These are phyloP conservation scores for Zele albiditarsus DNA, from an alignment of 2,888 invertebrate genomes.

Conservation along the genomic window DNA sequence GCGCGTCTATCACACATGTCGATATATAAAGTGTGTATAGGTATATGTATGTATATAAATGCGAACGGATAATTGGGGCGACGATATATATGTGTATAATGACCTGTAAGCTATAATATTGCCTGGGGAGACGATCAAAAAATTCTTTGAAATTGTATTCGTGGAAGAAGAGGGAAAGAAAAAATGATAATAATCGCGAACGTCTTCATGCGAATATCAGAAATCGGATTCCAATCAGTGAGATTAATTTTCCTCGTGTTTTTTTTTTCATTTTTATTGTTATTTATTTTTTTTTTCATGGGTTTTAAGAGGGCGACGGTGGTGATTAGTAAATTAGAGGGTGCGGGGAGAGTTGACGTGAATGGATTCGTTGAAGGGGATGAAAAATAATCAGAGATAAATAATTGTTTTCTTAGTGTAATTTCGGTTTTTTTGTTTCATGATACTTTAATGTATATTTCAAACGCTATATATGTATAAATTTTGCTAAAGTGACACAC, in stretches of 20 bases:
- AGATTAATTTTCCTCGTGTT: not conserved
- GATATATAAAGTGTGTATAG: not conserved
- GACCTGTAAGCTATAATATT: slow-evolving; percentile 43
- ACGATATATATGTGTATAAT: slow-evolving; percentile 44
- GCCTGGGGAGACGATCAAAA: slow-evolving; percentile 49
- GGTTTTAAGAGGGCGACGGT: not conserved
- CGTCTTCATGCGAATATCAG: slow-evolving; percentile 8
- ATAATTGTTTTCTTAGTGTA: not conserved
- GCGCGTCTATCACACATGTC: slow-evolving; percentile 22
- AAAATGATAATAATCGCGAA: not conserved
- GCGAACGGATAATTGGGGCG: slow-evolving; percentile 49
- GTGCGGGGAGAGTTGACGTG: not conserved
- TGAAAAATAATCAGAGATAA: slow-evolving; percentile 8
- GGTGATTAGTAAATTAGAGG: slow-evolving; percentile 5
- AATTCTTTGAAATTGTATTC: slow-evolving; percentile 35
- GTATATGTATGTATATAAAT: slow-evolving; percentile 19
- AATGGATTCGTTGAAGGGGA: not conserved
- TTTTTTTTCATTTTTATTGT: slow-evolving; percentile 1
- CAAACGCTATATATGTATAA: not conserved
- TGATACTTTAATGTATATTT: not conserved
- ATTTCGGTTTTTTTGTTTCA: not conserved
- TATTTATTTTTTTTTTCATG: not conserved
- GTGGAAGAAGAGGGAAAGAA: not conserved
- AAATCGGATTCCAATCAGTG: slow-evolving; percentile 22
- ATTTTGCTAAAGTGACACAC: not conserved